These are phyloP conservation scores for Pyrgus malvae DNA, from an alignment of 2,888 invertebrate genomes.

Conservation along the genomic window DNA sequence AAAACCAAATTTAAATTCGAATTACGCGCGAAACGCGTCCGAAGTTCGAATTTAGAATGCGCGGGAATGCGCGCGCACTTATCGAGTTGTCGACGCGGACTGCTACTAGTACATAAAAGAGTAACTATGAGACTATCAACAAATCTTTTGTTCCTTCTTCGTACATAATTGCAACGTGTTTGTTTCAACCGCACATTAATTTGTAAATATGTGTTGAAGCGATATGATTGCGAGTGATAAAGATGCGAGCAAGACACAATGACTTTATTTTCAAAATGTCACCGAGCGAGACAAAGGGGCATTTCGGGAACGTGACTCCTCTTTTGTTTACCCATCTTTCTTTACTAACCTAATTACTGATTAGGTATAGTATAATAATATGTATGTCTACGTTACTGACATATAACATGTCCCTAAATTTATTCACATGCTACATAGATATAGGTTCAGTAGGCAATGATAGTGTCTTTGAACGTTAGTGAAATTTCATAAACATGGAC, in stretches of 20 bases:
- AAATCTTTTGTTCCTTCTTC: slow-evolving; percentile 36
- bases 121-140: slow-evolving; percentile 26
- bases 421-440: too few relatives aligned
- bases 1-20: slow-evolving; percentile 31
- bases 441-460: too few relatives aligned
- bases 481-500: too few relatives aligned
- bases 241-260: slow-evolving; percentile 11
- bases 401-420: too few relatives aligned
- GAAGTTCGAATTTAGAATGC: slow-evolving; percentile 45
- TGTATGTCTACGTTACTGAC: background rate
- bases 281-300: slow-evolving; percentile 8
- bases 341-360: slow-evolving; percentile 6
- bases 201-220: slow-evolving; percentile 31
- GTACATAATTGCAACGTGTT: slow-evolving; percentile 31
- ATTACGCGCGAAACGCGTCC: slow-evolving; percentile 56
- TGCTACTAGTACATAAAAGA: background rate
- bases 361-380: background rate
- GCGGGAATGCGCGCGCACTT: slow-evolving; percentile 59
- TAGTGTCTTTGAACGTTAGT: too few relatives aligned
- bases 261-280: slow-evolving; percentile 20
- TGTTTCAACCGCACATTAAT: slow-evolving; percentile 27
- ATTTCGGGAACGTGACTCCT: background rate
- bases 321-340: slow-evolving; percentile 15
- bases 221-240: slow-evolving; percentile 25
- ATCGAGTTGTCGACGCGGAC: slow-evolving; percentile 17